phyloP scores from a whole-genome alignment of 2,888 invertebrate species.

The Parasteatoda lunata region DNA sequence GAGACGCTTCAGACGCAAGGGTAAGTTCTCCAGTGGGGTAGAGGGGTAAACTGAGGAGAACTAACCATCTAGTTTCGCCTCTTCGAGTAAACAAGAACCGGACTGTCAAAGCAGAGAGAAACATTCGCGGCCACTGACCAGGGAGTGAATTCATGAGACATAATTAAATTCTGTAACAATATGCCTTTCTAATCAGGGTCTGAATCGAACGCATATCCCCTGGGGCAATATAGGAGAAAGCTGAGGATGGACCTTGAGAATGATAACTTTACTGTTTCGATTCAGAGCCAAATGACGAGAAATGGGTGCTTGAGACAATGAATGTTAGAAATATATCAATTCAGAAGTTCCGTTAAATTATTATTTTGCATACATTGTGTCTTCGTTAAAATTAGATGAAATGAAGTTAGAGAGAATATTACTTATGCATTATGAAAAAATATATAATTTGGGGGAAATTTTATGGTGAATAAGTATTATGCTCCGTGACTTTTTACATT shows the following conservation, averaged over 20 bases:
- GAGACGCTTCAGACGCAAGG: no score
- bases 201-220: slow-evolving; percentile 16
- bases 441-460: no score
- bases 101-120: background rate
- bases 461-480: no score
- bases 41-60: background rate
- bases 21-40: no score
- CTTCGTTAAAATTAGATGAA: background rate
- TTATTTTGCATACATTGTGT: no score
- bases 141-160: slow-evolving; percentile 18
- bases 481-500: no score
- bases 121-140: background rate
- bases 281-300: no score
- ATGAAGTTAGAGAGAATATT: background rate
- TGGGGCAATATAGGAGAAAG: background rate
- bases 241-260: background rate
- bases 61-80: background rate
- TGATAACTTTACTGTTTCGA: background rate
- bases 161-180: slow-evolving; percentile 41
- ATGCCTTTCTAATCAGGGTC: slow-evolving; percentile 33
- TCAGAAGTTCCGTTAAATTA: no score
- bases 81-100: background rate
- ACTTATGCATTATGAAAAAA: no score
- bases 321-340: no score
- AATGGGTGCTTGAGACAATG: no score